Evolutionary conservation across 2,888 invertebrate genomes (phyloP), one percentile per base, ranked within the genome.

Genomic region (Artemia sinica): DNA sequence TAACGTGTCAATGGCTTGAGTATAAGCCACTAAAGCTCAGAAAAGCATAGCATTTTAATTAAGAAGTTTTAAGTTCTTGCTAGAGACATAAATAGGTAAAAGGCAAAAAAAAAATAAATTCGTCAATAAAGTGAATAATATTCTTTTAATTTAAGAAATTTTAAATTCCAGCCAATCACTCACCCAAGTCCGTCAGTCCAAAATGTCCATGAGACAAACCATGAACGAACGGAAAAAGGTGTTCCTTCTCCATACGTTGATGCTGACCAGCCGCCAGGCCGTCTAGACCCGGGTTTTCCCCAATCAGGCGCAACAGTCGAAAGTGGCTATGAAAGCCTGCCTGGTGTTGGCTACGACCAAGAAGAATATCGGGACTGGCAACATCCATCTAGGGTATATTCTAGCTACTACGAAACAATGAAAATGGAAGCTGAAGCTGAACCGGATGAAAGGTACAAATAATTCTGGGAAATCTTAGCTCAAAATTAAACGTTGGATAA

Each of bases 251-350:
- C 63, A 18, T 58, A 9, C 10, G 63, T 58, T 58, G 63, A 58
- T 10, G 63, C 63, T 11, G 63, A 58, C 63, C 63, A 58, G 28
- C 63, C 63, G 14, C 14, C 63, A 28, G n/a, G 14, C 63, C n/a
- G 63, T n/a, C 63, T 58, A 28, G 63, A 58, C 9, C 63, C 63
- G 28, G 63, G 63, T 9, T 58, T 58, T 28, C 63, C 63, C 63
- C 63, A 58, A 58, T 58, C 63, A 10, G 63, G 63, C n/a, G 63
- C 63, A n/a, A 58, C 63, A 9, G 63, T 58, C 10, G 63, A 58
- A 58, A 58, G 63, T 28, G 63, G 63, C 63, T 58, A 58, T 58
- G 63, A 58, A 58, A 58, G 63, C 63, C 28, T 58, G 10, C n/a
- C 63, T 8, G 63, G 63, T n/a, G 28, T 58, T 10, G 63, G 63